Evolutionary conservation across 2,113 vertebrate species (phyloP), one percentile per base, ranked within the genome.

Genomic region (Cynoglossus semilaevis): DNA sequence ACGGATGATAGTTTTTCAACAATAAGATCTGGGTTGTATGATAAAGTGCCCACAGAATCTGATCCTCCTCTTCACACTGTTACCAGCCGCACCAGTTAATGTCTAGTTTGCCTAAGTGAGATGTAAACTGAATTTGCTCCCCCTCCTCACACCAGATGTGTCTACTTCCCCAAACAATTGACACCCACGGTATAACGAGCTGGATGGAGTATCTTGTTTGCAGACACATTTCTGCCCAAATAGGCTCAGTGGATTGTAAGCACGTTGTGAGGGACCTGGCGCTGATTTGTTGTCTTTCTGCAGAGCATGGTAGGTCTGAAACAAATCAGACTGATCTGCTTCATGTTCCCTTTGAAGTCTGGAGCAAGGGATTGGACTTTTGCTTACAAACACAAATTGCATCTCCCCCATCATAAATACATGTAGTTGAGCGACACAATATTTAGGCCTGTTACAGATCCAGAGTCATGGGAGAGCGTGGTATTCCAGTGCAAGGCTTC

Each of bases 101-200:
- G 73, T 84, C 77, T 62, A 76, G 63, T 60, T 65, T 74, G 70
- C 74, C 77, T 77, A 42, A 65, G 65, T 74, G 48, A 86, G 69
- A 85, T 84, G 76, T 81, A 79, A 81, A 85, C 70, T 49, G 55
- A 73, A 74, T 79, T 52, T 77, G 70, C 71, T 79, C 62, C 73
- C 74, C 54, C 58, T 77, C 66, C 67, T 76, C 58, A 70, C 54
- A 48, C 77, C 84, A 89, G 82, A 82, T 74, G 74, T 76, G 74
- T 79, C 62, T 64, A 62, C 79, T 80, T 84, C 77, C 77, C 57
- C 75, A 50, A 58, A 57, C 36, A 18, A 71, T 81, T 80, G 79
- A 85, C 84, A 88, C 81, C 81, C 78, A 70, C n/a, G 34, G 66
- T 83, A 83, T 86, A 90, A 90, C 54, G 85, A 88, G 72, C 61